These are phyloP conservation scores for Lithobius niger DNA, from an alignment of 1,140 invertebrate genomes.

Conservation along the genomic window DNA sequence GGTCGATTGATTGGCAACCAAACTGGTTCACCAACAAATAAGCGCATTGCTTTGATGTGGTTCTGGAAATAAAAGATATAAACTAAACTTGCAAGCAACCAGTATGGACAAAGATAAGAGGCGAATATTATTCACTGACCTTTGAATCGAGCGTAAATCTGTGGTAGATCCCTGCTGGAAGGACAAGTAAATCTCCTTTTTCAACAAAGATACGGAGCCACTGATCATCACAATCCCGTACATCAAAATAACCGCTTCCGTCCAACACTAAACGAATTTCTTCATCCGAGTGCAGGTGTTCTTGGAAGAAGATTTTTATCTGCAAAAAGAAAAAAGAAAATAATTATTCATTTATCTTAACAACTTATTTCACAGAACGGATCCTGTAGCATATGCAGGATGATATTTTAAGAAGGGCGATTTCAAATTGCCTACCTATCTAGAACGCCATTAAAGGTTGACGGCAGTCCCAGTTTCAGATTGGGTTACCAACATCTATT, in stretches of 20 bases:
- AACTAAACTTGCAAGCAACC: too few species aligned
- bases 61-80: conserved; percentile 46
- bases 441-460: too few species aligned
- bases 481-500: too few species aligned
- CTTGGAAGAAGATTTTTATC: conserved; percentile 77
- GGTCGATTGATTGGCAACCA: conserved; percentile 84
- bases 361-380: too few species aligned
- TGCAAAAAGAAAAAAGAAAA: conserved; percentile 24
- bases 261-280: conserved; percentile 80
- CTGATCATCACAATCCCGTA: conserved; percentile 67
- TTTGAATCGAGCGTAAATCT: conserved; percentile 83
- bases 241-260: conserved; percentile 93
- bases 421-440: too few species aligned
- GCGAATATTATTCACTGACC: conserved; percentile 32
- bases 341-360: conserved; percentile 15
- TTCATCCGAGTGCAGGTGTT: conserved; percentile 95
- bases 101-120: not conserved
- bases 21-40: conserved; percentile 83
- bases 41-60: conserved; percentile 68
- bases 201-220: conserved; percentile 85
- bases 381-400: too few species aligned
- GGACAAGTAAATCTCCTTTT: conserved; percentile 76
- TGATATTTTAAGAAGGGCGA: too few species aligned
- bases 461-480: too few species aligned
- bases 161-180: conserved; percentile 95